Evolutionary conservation across 2,797 vertebrate genomes (phyloP), one percentile per base, ranked within the genome.

Genomic region (Sparus aurata): DNA sequence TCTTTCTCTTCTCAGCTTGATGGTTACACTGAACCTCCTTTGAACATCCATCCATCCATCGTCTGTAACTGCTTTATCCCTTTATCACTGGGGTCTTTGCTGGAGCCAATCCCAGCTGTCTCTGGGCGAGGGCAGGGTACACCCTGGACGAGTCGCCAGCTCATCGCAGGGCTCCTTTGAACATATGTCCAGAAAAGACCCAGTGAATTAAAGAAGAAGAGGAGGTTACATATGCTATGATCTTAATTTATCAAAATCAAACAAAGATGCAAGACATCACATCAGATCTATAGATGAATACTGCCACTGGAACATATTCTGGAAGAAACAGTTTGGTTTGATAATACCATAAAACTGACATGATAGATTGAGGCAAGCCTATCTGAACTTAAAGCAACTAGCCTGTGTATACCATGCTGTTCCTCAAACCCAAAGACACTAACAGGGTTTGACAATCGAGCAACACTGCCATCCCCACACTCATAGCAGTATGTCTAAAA

Each of bases 381-480:
- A 50, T 50, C 17, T 47, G 17, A 47, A 17, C 49, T 50, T 10
- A 10, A 50, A 20, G 41, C 25, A 18, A 47, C 25, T 45, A 52
- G 50, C 30, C 23, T 57, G 57, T 7, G 47, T 50, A 68, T 17
- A 11, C 58, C 60, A 54, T 8, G 41, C 18, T 61, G 43, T 25
- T 75, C 69, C 3, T 75, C 11, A 73, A 68, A 78, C 57, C 23
- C 38, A 72, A 49, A 78, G 30, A 70, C 6, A 41, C 43, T 53
- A 80, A 69, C 17, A 58, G 49, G 22, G 45, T 69, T 72, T 77
- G 65, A 87, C 69, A 83, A 77, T 54, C 3, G n/a, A 49, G 16
- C 49, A 58, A 67, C 68, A 58, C n/a, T 25, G 30, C 70, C 81
- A 71, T 75, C n/a, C 46, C 18, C 62, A 45, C 16, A 34, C 30